Base-by-base conservation (phyloP, 2,113 vertebrate species). In the Corythaeola cristata region DNA sequence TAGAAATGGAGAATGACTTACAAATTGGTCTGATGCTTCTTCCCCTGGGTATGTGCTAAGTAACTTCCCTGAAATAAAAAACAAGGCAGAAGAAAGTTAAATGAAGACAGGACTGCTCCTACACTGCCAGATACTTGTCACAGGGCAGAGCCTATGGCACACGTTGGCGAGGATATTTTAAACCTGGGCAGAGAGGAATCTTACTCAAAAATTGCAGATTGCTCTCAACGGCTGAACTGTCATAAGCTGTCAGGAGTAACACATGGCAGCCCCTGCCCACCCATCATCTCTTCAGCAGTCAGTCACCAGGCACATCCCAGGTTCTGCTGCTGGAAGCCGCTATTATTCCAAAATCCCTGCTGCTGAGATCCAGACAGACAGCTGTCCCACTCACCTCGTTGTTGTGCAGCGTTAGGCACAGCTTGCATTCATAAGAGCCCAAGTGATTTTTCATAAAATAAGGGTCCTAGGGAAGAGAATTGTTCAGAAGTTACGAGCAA, bases 391-490 rank as follows among this genome's bases (percentile, higher is more conserved):
- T 72, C 81, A 99, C 99, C 99, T 99, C 99, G 3, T 99, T 99
- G 98, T 99, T 99, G 94, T 99, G 99, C 52, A 99, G 99, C 0
- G 99, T 99, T 77, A 99, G 98, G 91, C 99, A 99, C 33, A 99
- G 98, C 93, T 99, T 99, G 95, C 99, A 99, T 77, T 99, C 99
- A 0, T 99, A 99, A 4, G 99, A 99, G 23, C 99, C 99, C 97
- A 99, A 97, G 88, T 99, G 99, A 91, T 99, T 99, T 83, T 99
- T 99, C 99, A 99, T 99, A 95, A 99, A 99, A 79, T 99, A 99
- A 0, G 99, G 99, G 50, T 99, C 99, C 98, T 98, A 60, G 17
- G 17, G 26, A 66, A 88, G 69, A 91, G 35, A 95, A 33, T 24
- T 4, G 39, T 50, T 18, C 4, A 44, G 28, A 82, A 73, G 74